Conservation (phyloP, 2,888 invertebrate genomes). For the Thysanoteuthis rhombus region DNA sequence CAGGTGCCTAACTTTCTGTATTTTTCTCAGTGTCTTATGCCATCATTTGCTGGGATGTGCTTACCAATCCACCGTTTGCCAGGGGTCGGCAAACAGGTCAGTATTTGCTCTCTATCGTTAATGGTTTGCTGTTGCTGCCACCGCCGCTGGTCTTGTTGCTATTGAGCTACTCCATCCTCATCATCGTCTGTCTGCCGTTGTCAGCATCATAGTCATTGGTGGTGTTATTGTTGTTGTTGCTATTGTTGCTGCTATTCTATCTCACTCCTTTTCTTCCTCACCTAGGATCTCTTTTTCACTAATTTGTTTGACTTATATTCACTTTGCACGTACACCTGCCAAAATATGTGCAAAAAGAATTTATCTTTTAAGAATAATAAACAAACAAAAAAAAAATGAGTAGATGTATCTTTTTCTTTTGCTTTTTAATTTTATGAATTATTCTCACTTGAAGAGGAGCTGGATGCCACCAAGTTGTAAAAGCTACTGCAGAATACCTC, state of each 20-base stretch:
- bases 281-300: not conserved
- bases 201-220: not conserved
- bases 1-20: constrained; percentile 19
- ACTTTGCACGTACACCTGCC: not conserved
- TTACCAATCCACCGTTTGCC: constrained; percentile 24
- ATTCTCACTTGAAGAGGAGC: too few relatives aligned
- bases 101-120: constrained; percentile 27
- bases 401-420: too few relatives aligned
- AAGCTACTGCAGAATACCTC: too few relatives aligned
- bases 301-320: not conserved
- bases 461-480: too few relatives aligned
- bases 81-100: constrained; percentile 27
- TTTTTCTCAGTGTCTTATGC: constrained; percentile 32
- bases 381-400: too few relatives aligned
- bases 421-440: too few relatives aligned
- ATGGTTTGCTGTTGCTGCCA: not conserved
- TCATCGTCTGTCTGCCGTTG: constrained; percentile 13
- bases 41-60: constrained; percentile 31
- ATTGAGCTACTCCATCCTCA: constrained; percentile 12
- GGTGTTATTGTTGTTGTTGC: constrained; percentile 18
- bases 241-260: not conserved
- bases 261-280: not conserved
- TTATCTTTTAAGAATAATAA: too few relatives aligned
- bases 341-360: too few relatives aligned
- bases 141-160: constrained; percentile 22